Percentiles rank a stretch among this genome's conserved stretches.
phyloP scores from a whole-genome alignment of 2,797 vertebrate species.

The Synanceia verrucosa region DNA sequence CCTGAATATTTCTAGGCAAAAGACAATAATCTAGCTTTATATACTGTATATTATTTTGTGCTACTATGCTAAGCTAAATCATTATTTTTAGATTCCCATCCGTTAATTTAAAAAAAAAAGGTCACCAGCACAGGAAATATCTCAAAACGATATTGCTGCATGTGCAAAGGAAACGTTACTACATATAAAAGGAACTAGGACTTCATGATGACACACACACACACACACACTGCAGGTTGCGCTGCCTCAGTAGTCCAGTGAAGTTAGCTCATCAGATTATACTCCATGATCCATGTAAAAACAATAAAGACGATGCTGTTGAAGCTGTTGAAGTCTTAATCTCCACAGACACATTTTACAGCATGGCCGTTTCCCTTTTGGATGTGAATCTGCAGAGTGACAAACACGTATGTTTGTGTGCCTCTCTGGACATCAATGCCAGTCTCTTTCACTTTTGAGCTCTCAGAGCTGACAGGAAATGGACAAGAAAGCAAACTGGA shows the following conservation, averaged over 20 bases:
- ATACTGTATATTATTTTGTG: constrained; percentile 48
- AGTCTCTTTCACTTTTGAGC: constrained; percentile 10
- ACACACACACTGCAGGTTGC: constrained; percentile 41
- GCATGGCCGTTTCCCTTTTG: constrained; percentile 10
- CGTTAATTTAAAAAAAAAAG: constrained; percentile 45
- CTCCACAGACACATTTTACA: constrained; percentile 29
- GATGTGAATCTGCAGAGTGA: constrained; percentile 1
- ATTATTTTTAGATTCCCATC: constrained; percentile 27
- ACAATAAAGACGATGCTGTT: constrained; percentile 37
- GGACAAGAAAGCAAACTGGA: constrained; percentile 59
- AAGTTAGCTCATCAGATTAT: constrained; percentile 53
- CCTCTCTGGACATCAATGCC: constrained; percentile 30
- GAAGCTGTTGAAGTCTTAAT: constrained; percentile 19
- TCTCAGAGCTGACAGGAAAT: constrained; percentile 1
- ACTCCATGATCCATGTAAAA: constrained; percentile 31
- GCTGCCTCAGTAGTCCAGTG: constrained; percentile 55
- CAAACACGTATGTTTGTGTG: constrained; percentile 7
- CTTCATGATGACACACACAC: constrained; percentile 9
- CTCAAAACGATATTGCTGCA: constrained; percentile 36
- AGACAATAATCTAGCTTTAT: constrained; percentile 30
- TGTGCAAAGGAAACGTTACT: constrained; percentile 57
- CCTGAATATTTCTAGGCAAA: constrained; percentile 36
- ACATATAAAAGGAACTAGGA: constrained; percentile 37
- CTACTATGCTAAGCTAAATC: constrained; percentile 48
- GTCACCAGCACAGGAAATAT: constrained; percentile 45